These are phyloP conservation scores for Papilio aristodemus DNA, from an alignment of 1,140 invertebrate species.

Conservation along the genomic window DNA sequence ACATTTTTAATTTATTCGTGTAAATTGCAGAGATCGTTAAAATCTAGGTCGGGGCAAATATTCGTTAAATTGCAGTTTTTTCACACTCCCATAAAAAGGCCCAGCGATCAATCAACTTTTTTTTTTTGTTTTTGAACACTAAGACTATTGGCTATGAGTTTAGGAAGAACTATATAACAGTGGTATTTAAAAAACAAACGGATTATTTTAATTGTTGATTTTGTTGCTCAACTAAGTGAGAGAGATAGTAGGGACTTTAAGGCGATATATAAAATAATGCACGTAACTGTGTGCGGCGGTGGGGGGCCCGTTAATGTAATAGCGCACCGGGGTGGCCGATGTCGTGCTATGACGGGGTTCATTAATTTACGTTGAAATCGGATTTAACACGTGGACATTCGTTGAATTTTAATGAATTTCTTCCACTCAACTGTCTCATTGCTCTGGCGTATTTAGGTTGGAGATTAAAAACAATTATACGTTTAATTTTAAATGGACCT, in stretches of 20 bases:
- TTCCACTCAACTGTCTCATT: not conserved
- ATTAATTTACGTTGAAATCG: conserved; percentile 24
- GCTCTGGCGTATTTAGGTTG: not conserved
- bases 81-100: not conserved
- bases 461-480: not conserved
- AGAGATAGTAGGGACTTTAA: not conserved
- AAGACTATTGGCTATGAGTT: no score
- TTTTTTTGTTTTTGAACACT: no score
- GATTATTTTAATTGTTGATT: not conserved
- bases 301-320: conserved; percentile 19
- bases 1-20: not conserved
- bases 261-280: not conserved
- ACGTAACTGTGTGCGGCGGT: not conserved
- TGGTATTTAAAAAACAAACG: no score
- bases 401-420: conserved; percentile 16
- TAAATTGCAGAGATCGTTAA: not conserved
- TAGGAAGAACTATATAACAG: no score
- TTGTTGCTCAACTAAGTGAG: not conserved
- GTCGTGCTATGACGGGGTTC: conserved; percentile 19
- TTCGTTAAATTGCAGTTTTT: not conserved
- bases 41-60: not conserved
- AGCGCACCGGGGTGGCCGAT: not conserved
- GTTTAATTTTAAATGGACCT: not conserved
- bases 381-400: conserved; percentile 20
- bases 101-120: no score